Conservation (phyloP, 2,113 vertebrate genomes). For the Toxotes jaculatrix region DNA sequence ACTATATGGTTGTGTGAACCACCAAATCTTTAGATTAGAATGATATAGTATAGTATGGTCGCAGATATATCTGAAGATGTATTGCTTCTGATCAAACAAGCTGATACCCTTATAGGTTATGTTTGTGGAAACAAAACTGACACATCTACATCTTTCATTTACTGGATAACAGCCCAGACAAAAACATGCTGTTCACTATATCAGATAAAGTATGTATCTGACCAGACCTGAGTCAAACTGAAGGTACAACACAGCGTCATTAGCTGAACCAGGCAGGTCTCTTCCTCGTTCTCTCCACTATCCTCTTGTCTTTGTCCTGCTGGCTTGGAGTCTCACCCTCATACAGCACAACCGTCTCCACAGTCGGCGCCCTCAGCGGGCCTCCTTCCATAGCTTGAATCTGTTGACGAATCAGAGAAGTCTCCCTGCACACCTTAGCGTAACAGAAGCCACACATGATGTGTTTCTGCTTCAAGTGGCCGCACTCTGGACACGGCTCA, state of each 20-base stretch:
- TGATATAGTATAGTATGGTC: background rate
- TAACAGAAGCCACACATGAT: slow-evolving; percentile 94
- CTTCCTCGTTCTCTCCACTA: slow-evolving; percentile 90
- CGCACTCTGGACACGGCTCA: slow-evolving; percentile 92
- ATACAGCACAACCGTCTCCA: slow-evolving; percentile 91
- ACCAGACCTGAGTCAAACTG: background rate
- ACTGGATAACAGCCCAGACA: background rate
- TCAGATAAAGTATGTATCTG: background rate
- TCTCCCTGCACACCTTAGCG: slow-evolving; percentile 89
- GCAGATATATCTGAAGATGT: background rate
- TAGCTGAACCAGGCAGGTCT: slow-evolving; percentile 93
- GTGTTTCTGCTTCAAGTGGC: slow-evolving; percentile 94
- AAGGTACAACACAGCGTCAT: slow-evolving; percentile 47
- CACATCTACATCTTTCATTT: background rate
- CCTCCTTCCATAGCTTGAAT: slow-evolving; percentile 89
- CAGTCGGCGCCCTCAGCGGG: slow-evolving; percentile 85
- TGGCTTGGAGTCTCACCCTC: slow-evolving; percentile 86
- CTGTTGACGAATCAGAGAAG: slow-evolving; percentile 84
- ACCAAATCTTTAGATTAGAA: background rate
- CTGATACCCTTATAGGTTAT: background rate
- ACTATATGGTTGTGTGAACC: background rate
- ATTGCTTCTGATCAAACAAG: background rate
- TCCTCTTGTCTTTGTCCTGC: slow-evolving; percentile 88
- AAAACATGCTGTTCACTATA: background rate
- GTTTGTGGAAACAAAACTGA: background rate